Percentiles rank a stretch among this genome's conserved stretches.
These are phyloP conservation scores for Spinus pinus DNA, from an alignment of 2,797 vertebrate genomes.

Conservation along the genomic window DNA sequence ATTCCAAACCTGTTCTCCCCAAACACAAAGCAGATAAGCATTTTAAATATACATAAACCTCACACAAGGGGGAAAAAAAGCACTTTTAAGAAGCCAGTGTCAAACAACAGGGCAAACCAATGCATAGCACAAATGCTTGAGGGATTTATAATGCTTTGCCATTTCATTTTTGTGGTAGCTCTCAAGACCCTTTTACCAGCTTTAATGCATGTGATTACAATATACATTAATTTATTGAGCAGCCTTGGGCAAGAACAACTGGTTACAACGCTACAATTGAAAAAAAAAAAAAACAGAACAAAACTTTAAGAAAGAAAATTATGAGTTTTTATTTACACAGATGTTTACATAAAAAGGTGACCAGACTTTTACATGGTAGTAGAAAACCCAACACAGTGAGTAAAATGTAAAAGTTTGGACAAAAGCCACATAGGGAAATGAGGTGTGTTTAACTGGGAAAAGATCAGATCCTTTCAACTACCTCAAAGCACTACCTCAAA, in stretches of 20 bases:
- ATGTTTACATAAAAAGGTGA: not conserved
- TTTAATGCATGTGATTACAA: not conserved
- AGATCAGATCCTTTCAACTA: not conserved
- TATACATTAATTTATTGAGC: not conserved
- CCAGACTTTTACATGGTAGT: not conserved
- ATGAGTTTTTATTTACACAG: not conserved
- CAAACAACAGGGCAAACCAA: not conserved
- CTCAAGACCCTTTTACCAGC: not conserved
- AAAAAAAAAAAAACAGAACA: not conserved
- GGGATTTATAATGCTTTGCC: not conserved
- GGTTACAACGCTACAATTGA: not conserved
- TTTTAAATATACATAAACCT: not conserved
- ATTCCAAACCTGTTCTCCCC: constrained; percentile 85
- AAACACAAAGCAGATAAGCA: constrained; percentile 44
- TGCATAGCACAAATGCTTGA: not conserved
- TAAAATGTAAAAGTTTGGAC: not conserved
- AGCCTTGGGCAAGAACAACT: not conserved
- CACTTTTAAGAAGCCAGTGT: not conserved
- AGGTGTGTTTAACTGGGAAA: not conserved
- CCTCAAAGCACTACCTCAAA: not conserved
- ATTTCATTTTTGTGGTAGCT: not conserved
- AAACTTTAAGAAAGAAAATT: not conserved
- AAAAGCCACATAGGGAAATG: not conserved
- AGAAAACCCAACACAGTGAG: not conserved
- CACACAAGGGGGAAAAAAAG: not conserved